These are phyloP conservation scores for Poeciliopsis presidionis DNA, from an alignment of 2,797 vertebrate genomes.

Conservation along the genomic window DNA sequence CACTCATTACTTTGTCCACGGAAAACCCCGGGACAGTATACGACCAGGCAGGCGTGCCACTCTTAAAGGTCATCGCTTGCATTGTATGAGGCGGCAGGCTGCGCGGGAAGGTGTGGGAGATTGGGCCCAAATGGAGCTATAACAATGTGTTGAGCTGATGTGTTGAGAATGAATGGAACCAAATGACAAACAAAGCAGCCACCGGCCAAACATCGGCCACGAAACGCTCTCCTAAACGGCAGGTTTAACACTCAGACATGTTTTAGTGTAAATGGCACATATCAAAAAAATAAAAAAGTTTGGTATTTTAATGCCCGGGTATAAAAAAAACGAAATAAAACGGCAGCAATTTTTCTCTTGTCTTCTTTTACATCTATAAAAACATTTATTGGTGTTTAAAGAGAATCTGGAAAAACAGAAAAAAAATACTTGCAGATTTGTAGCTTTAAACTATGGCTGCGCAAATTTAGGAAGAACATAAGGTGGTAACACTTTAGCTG, in stretches of 20 bases:
- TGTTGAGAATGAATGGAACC: conserved; percentile 19
- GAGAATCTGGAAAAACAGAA: not conserved
- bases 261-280: not conserved
- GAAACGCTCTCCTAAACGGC: not conserved
- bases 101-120: conserved; percentile 32
- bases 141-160: conserved; percentile 30
- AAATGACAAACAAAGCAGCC: conserved; percentile 6
- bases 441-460: not conserved
- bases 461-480: not conserved
- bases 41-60: conserved; percentile 46
- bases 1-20: conserved; percentile 33
- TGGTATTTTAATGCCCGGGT: not conserved
- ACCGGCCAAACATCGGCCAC: conserved; percentile 6
- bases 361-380: not conserved
- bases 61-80: conserved; percentile 62
- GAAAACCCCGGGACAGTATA: conserved; percentile 46
- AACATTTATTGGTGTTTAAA: not conserved
- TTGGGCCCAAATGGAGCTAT: conserved; percentile 28
- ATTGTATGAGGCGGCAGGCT: conserved; percentile 23
- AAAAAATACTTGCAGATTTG: not conserved
- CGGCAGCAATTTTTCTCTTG: not conserved
- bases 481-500: not conserved
- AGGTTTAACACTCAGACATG: conserved; percentile 5
- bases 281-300: not conserved
- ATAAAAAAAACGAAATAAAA: not conserved